Evolutionary conservation across 1,140 invertebrate genomes (phyloP).

Genomic region (Cotesia vestalis): DNA sequence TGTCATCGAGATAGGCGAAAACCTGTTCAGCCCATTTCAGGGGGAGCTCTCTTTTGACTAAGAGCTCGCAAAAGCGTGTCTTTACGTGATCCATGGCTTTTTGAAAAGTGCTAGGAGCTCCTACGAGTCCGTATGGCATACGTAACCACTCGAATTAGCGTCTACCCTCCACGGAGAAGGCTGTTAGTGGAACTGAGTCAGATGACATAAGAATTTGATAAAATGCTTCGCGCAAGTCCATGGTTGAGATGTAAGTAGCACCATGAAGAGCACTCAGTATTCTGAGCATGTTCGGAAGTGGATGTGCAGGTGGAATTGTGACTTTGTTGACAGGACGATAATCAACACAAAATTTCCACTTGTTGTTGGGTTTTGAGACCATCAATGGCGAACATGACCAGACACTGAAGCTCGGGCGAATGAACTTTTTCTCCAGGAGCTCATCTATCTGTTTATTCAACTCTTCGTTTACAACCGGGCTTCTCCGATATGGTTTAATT

Average conservation of each 20-base stretch:
- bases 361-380: constrained; percentile 19
- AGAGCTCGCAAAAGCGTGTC: background rate
- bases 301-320: constrained; percentile 14
- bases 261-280: constrained; percentile 37
- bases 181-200: constrained; percentile 13
- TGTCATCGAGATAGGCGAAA: too few species aligned
- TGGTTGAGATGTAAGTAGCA: constrained; percentile 40
- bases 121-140: constrained; percentile 63
- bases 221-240: constrained; percentile 52
- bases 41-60: background rate
- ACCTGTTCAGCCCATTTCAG: background rate
- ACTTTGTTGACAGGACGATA: constrained; percentile 19
- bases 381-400: constrained; percentile 13
- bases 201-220: constrained; percentile 27
- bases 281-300: constrained; percentile 23
- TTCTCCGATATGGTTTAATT: too few species aligned
- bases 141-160: constrained; percentile 57
- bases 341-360: constrained; percentile 30
- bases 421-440: too few species aligned
- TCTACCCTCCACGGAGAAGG: constrained; percentile 48
- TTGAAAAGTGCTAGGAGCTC: constrained; percentile 47
- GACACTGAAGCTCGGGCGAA: too few species aligned
- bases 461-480: too few species aligned
- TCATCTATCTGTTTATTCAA: background rate
- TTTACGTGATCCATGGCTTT: background rate